phyloP scores from a whole-genome alignment of 2,888 invertebrate species.

The Athrips mouffetella region DNA sequence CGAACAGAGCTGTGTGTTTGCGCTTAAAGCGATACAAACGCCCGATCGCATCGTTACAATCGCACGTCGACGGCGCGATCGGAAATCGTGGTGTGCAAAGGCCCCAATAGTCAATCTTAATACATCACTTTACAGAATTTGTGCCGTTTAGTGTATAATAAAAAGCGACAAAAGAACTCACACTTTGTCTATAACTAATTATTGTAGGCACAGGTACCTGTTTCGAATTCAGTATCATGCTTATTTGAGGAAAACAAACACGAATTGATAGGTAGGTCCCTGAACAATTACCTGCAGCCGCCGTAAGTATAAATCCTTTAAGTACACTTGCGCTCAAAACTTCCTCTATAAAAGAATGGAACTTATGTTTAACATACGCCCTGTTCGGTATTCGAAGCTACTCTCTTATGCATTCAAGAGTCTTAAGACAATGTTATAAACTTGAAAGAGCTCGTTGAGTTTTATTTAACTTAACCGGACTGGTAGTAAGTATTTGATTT shows the following conservation, averaged over 20 bases:
- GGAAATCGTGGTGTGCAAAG: no score
- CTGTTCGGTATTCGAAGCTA: constrained; percentile 38
- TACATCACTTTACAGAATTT: no score
- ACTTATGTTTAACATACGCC: constrained; percentile 37
- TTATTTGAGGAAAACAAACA: background rate
- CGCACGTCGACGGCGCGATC: no score
- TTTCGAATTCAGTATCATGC: no score
- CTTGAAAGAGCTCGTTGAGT: constrained; percentile 41
- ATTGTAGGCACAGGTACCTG: no score
- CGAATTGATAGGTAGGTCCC: background rate
- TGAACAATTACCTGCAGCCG: background rate
- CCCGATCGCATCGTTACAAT: no score
- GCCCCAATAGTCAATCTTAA: no score
- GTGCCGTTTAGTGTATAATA: no score
- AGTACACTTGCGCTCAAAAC: constrained; percentile 12
- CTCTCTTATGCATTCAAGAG: constrained; percentile 54
- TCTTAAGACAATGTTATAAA: constrained; percentile 51
- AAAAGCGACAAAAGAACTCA: no score
- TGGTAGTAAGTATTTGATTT: constrained; percentile 51
- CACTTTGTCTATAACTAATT: no score
- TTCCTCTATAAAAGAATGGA: constrained; percentile 32
- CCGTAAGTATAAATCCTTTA: background rate
- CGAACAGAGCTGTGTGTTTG: no score
- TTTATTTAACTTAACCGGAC: constrained; percentile 45
- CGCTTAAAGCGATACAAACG: no score